A percentile compares a stretch with the other conserved stretches of the same genome.
phyloP scores from a whole-genome alignment of 1,140 invertebrate genomes.

The Drosophila oshimai region DNA sequence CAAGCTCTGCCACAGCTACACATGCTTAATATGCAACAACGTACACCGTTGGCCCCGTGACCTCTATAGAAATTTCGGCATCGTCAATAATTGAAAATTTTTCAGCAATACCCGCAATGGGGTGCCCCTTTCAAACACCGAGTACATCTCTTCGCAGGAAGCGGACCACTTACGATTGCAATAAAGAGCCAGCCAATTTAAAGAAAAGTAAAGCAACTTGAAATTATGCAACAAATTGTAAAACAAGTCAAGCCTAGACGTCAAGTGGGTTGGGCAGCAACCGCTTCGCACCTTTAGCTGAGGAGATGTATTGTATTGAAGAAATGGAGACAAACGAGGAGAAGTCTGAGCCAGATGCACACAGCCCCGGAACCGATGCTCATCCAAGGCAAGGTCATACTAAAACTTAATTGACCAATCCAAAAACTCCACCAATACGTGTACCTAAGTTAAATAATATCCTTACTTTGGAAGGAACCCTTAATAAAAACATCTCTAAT shows the following conservation, averaged over 20 bases:
- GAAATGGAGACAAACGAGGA: slow-evolving; percentile 1
- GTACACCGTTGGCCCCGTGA: background rate
- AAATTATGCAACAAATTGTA: no score
- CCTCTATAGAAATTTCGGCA: no score
- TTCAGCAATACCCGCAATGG: background rate
- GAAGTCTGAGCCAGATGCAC: background rate
- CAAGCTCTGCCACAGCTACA: background rate
- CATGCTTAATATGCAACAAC: background rate
- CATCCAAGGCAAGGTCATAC: no score
- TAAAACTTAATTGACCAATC: background rate
- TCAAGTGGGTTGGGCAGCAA: background rate
- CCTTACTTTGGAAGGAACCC: background rate
- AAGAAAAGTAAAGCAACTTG: background rate
- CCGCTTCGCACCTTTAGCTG: background rate
- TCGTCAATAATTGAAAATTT: no score
- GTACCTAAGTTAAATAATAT: background rate
- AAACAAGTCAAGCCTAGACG: background rate
- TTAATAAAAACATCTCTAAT: background rate
- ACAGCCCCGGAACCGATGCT: no score
- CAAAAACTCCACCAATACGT: background rate
- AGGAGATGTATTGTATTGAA: background rate
- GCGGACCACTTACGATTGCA: background rate
- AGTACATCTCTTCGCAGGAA: background rate
- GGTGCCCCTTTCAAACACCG: background rate
- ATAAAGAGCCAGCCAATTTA: background rate